Evolutionary conservation across 2,113 vertebrate species (phyloP), one percentile per base, ranked within the genome.

Genomic region (Synchiropus splendidus): DNA sequence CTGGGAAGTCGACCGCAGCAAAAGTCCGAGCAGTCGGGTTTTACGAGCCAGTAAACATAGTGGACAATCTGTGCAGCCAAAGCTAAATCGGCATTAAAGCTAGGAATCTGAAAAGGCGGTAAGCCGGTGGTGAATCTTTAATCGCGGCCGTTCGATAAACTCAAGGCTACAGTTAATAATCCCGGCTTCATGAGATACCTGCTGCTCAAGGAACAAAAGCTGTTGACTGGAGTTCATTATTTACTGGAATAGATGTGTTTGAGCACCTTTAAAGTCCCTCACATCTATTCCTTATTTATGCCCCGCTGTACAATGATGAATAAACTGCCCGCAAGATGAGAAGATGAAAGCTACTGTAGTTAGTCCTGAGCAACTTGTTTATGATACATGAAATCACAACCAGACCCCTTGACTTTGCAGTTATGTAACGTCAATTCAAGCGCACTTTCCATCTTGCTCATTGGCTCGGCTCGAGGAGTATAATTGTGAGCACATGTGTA

Each of bases 321-420:
- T 52, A 40, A 67, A 65, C 52, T 54, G 39, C 54, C 53, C 55
- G 43, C 47, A 58, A 74, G 54, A 54, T 18, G 16, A 61, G 47
- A 47, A 66, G 61, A 73, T 74, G 64, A 72, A 80, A 73, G 70
- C 70, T 56, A 31, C 52, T 34, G 51, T 74, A 75, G 72, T 64
- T 77, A 68, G 62, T 56, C 43, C 41, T 30, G 68, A 61, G 61
- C 64, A 73, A 64, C 58, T 38, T 75, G 60, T 79, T 82, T 66
- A 69, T 64, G 58, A 46, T 68, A 68, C 33, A 61, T 61, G 73
- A 57, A 79, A 78, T 70, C 61, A 67, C 67, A 60, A 54, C 57
- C 67, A 73, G 51, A 59, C 48, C 48, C 64, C 6, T 40, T 61
- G 73, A 75, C 72, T 73, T 71, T 64, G 31, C 39, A 77, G 51